Conservation (phyloP, 1,140 invertebrate species). For the Lutraria rhynchaena region DNA sequence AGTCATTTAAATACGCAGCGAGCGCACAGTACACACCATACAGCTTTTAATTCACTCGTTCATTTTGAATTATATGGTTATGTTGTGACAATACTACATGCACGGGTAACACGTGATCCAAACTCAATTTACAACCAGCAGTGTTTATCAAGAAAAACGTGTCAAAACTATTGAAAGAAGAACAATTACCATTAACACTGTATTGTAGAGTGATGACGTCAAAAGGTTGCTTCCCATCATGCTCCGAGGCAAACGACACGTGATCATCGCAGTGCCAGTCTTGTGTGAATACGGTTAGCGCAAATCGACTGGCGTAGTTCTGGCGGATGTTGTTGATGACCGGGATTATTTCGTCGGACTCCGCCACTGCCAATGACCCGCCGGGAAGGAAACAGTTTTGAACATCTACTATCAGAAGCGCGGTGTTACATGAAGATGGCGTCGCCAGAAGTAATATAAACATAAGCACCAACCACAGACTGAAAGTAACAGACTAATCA, state of each 20-base stretch:
- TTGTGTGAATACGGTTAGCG: constrained; percentile 70
- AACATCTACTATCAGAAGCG: constrained; percentile 73
- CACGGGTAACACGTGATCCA: too few species aligned
- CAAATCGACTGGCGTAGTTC: constrained; percentile 57
- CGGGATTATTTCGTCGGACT: constrained; percentile 66
- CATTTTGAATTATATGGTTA: too few species aligned
- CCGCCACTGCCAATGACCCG: constrained; percentile 66
- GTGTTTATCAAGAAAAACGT: too few species aligned
- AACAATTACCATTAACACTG: constrained; percentile 61
- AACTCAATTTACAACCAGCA: too few species aligned
- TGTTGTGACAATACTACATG: too few species aligned
- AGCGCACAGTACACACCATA: too few species aligned
- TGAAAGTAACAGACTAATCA: too few species aligned
- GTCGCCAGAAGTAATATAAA: background rate
- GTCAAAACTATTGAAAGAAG: too few species aligned
- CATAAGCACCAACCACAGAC: too few species aligned
- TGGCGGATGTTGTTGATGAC: constrained; percentile 70
- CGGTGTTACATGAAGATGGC: constrained; percentile 36
- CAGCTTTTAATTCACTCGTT: too few species aligned
- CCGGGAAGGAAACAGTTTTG: constrained; percentile 74
- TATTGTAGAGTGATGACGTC: constrained; percentile 61
- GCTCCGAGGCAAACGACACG: constrained; percentile 75
- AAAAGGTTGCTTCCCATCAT: constrained; percentile 37
- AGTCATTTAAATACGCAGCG: too few species aligned
- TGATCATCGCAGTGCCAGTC: constrained; percentile 76